Conservation (phyloP, 2,113 vertebrate species). For the Tylochromis polylepis region DNA sequence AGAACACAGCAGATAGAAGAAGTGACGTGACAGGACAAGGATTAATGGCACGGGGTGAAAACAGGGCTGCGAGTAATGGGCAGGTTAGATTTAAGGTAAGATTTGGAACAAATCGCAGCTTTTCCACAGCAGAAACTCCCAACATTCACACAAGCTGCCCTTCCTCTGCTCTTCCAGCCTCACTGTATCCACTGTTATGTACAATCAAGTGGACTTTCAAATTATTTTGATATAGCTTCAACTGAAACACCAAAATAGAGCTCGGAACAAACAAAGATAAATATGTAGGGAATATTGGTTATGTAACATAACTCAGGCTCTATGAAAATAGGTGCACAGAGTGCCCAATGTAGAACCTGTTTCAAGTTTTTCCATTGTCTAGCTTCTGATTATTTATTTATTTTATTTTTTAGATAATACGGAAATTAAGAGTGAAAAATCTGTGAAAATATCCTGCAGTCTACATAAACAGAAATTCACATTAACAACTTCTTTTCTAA, state of each 20-base stretch:
- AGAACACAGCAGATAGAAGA: background rate
- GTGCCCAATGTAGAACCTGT: background rate
- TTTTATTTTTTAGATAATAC: background rate
- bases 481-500: background rate
- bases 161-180: background rate
- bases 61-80: background rate
- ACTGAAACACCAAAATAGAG: background rate
- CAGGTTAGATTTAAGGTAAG: background rate
- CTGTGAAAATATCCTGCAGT: background rate
- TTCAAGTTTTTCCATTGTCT: background rate
- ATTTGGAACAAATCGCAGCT: background rate
- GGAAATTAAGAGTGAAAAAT: too few relatives aligned
- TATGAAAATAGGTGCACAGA: background rate
- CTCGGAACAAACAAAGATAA: background rate
- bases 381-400: background rate
- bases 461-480: background rate
- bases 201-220: background rate
- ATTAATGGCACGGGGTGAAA: background rate
- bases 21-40: background rate
- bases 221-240: background rate
- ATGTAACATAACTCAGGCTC: fast-evolving
- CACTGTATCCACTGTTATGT: too few relatives aligned
- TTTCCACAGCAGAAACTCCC: fast-evolving
- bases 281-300: background rate
- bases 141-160: background rate